These are phyloP conservation scores for Cryptomyrus ogoouensis DNA, from an alignment of 2,113 vertebrate species.

Conservation along the genomic window DNA sequence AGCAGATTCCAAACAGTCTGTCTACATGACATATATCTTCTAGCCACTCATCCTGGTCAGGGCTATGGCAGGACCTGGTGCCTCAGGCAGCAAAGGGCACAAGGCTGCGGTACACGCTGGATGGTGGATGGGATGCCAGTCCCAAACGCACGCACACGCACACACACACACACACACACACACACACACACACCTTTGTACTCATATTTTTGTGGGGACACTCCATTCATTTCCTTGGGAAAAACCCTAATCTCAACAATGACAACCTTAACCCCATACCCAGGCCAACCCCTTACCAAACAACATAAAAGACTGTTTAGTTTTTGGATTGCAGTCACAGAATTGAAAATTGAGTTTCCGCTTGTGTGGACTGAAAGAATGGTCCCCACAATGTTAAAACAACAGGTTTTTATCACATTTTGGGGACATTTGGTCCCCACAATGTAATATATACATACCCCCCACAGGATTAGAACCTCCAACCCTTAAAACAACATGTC, in stretches of 20 bases:
- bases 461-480: not conserved
- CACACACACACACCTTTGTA: not conserved
- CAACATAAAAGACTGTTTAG: not conserved
- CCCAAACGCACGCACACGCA: not conserved
- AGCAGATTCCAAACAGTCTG: not conserved
- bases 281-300: not conserved
- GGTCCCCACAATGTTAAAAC: too few species aligned
- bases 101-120: not conserved
- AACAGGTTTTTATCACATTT: not conserved
- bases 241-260: not conserved
- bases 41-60: not conserved
- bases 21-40: not conserved
- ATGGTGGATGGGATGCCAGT: not conserved
- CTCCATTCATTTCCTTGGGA: not conserved
- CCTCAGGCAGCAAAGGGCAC: too few species aligned
- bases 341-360: too few species aligned
- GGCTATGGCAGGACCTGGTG: not conserved
- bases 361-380: not conserved
- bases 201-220: not conserved
- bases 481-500: not conserved
- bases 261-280: not conserved
- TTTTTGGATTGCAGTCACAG: not conserved
- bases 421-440: not conserved
- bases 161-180: too few species aligned
- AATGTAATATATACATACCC: not conserved